Evolutionary conservation across 2,797 vertebrate genomes (phyloP), one percentile per base, ranked within the genome.

Genomic region (Syngnathus acus): DNA sequence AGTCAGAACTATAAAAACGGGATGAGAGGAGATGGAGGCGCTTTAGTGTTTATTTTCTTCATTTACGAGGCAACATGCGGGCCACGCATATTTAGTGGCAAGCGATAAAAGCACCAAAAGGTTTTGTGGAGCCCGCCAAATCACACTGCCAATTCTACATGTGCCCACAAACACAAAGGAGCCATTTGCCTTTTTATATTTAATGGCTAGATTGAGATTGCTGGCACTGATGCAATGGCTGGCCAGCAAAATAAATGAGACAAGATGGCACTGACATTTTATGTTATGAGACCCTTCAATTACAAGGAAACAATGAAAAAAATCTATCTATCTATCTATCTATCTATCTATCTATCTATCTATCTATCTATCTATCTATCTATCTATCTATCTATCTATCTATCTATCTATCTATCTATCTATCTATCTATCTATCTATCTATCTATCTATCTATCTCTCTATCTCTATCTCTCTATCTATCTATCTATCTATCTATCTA

Each of bases 81-180:
- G 45, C 42, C 60, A 5, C 42, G 17, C 40, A 21, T 40, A 16
- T 45, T 62, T 62, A 26, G 13, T 26, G 21, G 40, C 60, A 62
- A 62, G 45, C 13, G 45, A 26, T 45, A 62, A 26, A 43, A 45
- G 21, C 60, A 45, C 40, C 60, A 62, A 62, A 62, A 62, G 7
- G 19, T 23, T 40, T 62, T 62, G 9, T 42, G 40, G 40, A 62
- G n/a, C 59, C n/a, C 4, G n/a, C 40, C 60, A 62, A 43, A 16
- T 45, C 26, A 8, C 13, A 3, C 11, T 45, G 60, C 60, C 60
- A 62, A 16, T 32, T 62, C 42, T 62, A 26, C 60, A 45, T 21
- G 7, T 32, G 47, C 47, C 63, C 47, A 64, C 26, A 1, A 48
- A 62, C 61, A 45, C n/a, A 2, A 9, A 64, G 62, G 37, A 37